These are phyloP conservation scores for Varanus salvator DNA, from an alignment of 2,113 vertebrate genomes.

Conservation along the genomic window DNA sequence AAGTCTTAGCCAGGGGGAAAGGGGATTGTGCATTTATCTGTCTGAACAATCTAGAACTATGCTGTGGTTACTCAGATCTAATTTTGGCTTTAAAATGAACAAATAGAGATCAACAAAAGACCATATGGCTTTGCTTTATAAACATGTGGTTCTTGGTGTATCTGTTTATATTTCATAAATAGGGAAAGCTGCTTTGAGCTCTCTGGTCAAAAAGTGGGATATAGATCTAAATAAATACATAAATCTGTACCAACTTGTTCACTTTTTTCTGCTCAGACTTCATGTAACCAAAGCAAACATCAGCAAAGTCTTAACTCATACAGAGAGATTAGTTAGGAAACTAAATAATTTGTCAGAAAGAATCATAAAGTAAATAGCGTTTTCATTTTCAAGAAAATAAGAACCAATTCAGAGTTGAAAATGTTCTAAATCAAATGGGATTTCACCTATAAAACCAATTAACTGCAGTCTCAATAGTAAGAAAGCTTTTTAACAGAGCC, in stretches of 20 bases:
- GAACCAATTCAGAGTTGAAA: conserved; percentile 5
- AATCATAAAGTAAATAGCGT: not conserved
- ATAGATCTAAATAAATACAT: not conserved
- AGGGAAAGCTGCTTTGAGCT: not conserved
- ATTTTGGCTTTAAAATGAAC: conserved; percentile 23
- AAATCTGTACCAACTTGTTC: not conserved
- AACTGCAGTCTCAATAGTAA: conserved; percentile 34
- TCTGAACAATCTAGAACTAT: not conserved
- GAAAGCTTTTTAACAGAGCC: not conserved
- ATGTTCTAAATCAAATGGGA: not conserved
- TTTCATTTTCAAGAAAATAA: conserved; percentile 21
- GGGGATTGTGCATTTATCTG: not conserved
- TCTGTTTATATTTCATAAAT: not conserved
- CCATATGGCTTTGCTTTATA: not conserved
- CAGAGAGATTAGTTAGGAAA: conserved; percentile 13
- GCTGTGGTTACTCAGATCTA: not conserved
- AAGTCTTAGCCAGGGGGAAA: not conserved
- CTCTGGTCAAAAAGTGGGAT: not conserved
- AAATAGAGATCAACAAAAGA: conserved; percentile 14
- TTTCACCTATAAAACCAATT: conserved; percentile 11
- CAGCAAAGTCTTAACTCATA: not conserved
- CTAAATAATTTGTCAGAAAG: not conserved
- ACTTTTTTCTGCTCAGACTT: not conserved
- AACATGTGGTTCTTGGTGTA: not conserved
- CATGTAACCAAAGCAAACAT: not conserved